Conservation (phyloP, 1,140 invertebrate genomes). For the Drosophila repletoides region DNA sequence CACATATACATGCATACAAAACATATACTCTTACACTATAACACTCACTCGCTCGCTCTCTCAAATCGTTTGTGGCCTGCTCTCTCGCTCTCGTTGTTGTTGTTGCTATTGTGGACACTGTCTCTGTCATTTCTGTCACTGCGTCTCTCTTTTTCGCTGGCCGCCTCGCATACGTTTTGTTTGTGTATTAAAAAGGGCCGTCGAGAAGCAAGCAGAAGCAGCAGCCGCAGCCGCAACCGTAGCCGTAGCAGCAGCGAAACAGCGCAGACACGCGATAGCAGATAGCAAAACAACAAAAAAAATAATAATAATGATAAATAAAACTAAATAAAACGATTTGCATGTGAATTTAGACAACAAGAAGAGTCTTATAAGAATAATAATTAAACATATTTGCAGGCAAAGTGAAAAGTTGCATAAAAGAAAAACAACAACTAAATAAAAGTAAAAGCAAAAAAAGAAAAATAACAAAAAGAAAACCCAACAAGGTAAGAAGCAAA, state of each 20-base stretch:
- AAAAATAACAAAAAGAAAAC: slow-evolving; percentile 1
- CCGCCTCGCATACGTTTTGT: slow-evolving; percentile 42
- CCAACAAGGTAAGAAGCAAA: slow-evolving; percentile 39
- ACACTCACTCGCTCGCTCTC: too few relatives aligned
- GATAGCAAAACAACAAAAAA: slow-evolving; percentile 33
- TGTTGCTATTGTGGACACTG: slow-evolving; percentile 32
- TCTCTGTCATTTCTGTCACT: slow-evolving; percentile 32
- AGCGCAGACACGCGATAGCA: slow-evolving; percentile 44
- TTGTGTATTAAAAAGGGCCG: slow-evolving; percentile 47
- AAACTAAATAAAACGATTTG: slow-evolving; percentile 11
- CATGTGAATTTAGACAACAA: slow-evolving; percentile 26
- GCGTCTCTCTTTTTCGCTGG: slow-evolving; percentile 31
- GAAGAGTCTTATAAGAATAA: neutral
- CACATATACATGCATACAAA: neutral
- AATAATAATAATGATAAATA: slow-evolving; percentile 19
- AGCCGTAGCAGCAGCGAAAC: too few relatives aligned
- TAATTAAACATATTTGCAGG: slow-evolving; percentile 26
- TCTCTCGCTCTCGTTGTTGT: slow-evolving; percentile 14
- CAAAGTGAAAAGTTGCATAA: too few relatives aligned
- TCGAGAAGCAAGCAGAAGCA: slow-evolving; percentile 36
- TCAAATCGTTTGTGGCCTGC: slow-evolving; percentile 36
- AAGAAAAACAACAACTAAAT: too few relatives aligned
- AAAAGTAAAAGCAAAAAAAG: neutral
- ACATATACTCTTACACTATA: neutral
- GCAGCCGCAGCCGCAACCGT: slow-evolving; percentile 24